Conservation (phyloP, 2,888 invertebrate genomes). For the Charanyca ferruginea region DNA sequence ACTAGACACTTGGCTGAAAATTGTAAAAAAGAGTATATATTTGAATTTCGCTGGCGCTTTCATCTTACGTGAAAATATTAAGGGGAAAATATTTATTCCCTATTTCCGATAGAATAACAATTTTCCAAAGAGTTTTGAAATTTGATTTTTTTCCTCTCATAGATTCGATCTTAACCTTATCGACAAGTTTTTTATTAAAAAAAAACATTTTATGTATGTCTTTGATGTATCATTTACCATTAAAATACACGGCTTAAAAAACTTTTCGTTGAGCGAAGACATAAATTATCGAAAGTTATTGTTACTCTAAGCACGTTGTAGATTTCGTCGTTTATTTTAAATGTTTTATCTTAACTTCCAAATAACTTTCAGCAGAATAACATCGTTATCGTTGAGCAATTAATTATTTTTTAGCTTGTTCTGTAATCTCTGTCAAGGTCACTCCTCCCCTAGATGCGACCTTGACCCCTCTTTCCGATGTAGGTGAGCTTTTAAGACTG, state of each 20-base stretch:
- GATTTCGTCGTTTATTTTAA: slow-evolving; percentile 13
- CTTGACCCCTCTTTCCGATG: slow-evolving; percentile 12
- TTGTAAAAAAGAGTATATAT: too few species aligned
- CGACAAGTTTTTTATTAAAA: neutral
- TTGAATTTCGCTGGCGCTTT: too few species aligned
- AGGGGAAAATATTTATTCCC: neutral
- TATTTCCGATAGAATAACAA: neutral
- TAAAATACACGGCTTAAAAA: slow-evolving; percentile 10
- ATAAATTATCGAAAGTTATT: slow-evolving; percentile 1
- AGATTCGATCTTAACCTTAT: neutral
- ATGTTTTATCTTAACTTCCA: slow-evolving; percentile 25
- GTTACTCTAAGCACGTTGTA: slow-evolving; percentile 3
- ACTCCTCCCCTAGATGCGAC: neutral
- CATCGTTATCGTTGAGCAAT: slow-evolving; percentile 30
- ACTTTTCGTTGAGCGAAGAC: neutral
- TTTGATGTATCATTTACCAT: neutral
- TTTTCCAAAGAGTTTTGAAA: neutral
- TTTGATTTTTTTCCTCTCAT: slow-evolving; percentile 4
- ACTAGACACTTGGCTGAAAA: too few species aligned
- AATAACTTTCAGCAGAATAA: slow-evolving; percentile 29
- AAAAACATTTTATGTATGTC: neutral
- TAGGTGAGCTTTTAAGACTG: slow-evolving; percentile 44
- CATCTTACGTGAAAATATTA: neutral
- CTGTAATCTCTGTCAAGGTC: slow-evolving; percentile 20
- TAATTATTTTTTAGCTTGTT: slow-evolving; percentile 40